These are phyloP conservation scores for Pedetes capensis DNA, from an alignment of 2,113 vertebrate genomes.

Conservation along the genomic window DNA sequence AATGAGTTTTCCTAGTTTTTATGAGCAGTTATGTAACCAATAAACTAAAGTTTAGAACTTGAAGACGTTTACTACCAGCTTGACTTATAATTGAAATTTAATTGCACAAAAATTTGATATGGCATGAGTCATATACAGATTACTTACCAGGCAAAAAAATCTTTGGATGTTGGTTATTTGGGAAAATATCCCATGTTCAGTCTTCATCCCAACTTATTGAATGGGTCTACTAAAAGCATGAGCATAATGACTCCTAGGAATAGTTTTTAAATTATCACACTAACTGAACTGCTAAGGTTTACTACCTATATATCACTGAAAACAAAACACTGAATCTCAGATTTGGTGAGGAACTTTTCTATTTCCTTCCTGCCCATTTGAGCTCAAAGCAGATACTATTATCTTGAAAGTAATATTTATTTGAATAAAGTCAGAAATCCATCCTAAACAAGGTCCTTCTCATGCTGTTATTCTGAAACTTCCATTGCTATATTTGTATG, in stretches of 20 bases:
- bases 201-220: background rate
- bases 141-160: background rate
- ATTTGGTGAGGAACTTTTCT: background rate
- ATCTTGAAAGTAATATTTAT: constrained; percentile 29
- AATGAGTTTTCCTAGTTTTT: background rate
- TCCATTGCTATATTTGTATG: background rate
- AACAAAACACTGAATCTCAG: background rate
- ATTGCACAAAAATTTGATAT: background rate
- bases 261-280: background rate
- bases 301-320: background rate
- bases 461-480: background rate
- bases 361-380: background rate
- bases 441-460: background rate
- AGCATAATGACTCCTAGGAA: background rate
- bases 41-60: background rate
- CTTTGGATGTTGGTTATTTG: background rate
- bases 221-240: background rate
- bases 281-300: background rate
- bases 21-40: background rate
- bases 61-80: background rate
- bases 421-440: constrained; percentile 43
- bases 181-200: background rate
- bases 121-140: background rate
- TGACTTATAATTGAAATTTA: constrained; percentile 13
- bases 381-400: background rate